phyloP scores from a whole-genome alignment of 2,113 vertebrate species.

The Procapra przewalskii region DNA sequence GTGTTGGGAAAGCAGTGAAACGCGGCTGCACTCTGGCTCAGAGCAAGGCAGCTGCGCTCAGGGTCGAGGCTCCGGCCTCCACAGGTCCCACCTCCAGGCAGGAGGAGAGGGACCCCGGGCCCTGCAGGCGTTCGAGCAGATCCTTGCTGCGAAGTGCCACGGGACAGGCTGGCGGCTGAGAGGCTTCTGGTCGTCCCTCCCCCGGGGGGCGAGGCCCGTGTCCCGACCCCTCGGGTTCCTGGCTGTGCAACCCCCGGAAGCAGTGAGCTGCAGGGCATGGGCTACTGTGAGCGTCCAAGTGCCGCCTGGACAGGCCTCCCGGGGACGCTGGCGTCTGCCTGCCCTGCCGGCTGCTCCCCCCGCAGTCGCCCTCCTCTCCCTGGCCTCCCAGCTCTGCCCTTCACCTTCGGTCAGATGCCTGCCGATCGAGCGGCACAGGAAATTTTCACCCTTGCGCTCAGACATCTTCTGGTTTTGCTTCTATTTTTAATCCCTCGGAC shows the following conservation, averaged over 20 bases:
- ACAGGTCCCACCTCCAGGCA: rapidly evolving
- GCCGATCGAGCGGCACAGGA: background rate
- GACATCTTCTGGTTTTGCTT: slow-evolving; percentile 13
- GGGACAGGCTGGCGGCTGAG: background rate
- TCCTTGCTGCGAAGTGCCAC: background rate
- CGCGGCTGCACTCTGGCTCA: too few relatives aligned
- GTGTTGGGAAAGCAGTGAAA: background rate
- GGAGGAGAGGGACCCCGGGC: background rate
- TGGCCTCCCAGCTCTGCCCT: rapidly evolving
- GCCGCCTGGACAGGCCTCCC: background rate
- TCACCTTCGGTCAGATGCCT: background rate
- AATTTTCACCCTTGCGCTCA: background rate
- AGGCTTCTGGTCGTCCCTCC: background rate
- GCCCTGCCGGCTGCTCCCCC: too few relatives aligned
- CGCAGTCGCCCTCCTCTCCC: background rate
- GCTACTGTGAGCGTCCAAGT: background rate
- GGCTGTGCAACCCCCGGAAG: rapidly evolving
- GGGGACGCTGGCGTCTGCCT: background rate
- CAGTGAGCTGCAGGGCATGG: rapidly evolving
- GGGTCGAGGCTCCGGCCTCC: rapidly evolving
- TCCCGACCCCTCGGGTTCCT: rapidly evolving
- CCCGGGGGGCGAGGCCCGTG: background rate
- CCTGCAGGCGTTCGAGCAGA: background rate
- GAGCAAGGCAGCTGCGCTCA: background rate
- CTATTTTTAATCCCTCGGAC: slow-evolving; percentile 36